These are phyloP conservation scores for Uria lomvia DNA, from an alignment of 2,113 vertebrate genomes.

Conservation along the genomic window DNA sequence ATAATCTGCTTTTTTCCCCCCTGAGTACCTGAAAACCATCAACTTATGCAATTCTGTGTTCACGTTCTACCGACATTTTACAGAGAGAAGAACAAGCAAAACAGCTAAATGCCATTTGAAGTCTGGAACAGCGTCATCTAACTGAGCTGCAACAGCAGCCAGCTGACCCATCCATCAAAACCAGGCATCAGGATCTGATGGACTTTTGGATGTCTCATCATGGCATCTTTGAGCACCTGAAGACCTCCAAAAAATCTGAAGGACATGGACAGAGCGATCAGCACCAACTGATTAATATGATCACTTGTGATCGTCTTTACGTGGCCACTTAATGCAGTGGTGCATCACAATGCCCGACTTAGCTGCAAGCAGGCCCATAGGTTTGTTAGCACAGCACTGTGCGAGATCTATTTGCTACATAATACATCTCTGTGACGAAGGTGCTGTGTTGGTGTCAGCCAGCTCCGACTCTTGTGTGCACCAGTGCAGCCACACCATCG, in stretches of 20 bases:
- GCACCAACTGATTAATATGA: not conserved
- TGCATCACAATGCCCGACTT: fast-evolving
- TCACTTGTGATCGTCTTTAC: not conserved
- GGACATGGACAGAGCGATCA: too few relatives aligned
- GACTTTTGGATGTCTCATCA: not conserved
- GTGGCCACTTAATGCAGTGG: not conserved
- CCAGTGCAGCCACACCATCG: not conserved
- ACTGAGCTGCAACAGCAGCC: not conserved
- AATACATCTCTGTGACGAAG: not conserved
- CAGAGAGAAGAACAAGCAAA: not conserved
- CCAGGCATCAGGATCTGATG: fast-evolving
- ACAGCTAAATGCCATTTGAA: not conserved
- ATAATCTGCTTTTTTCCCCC: not conserved
- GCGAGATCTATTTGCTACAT: fast-evolving
- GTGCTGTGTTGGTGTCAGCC: not conserved
- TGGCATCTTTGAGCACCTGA: not conserved
- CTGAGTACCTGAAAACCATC: not conserved
- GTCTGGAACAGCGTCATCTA: not conserved
- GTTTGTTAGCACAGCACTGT: not conserved
- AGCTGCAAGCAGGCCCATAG: not conserved
- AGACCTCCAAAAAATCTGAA: not conserved
- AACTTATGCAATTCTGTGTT: not conserved
- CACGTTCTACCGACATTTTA: fast-evolving
- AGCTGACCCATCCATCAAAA: not conserved
- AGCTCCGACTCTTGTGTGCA: not conserved